phyloP scores from a whole-genome alignment of 2,113 vertebrate species.

The Butorides virescens region DNA sequence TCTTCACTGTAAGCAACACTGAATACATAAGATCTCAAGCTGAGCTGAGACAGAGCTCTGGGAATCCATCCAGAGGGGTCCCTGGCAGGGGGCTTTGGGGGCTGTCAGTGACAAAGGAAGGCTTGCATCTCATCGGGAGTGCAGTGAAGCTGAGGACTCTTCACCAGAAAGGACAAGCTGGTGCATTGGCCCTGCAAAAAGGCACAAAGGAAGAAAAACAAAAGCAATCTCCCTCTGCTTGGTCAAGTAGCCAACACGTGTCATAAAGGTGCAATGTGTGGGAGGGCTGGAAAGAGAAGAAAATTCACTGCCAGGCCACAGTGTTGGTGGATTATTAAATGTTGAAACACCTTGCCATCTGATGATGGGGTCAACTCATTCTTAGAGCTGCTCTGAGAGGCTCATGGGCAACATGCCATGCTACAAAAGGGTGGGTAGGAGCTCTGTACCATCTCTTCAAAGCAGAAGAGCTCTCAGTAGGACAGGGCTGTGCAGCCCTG shows the following conservation, averaged over 20 bases:
- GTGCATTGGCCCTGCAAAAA: neutral
- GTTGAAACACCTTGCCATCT: neutral
- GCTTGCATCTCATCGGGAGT: neutral
- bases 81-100: neutral
- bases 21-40: neutral
- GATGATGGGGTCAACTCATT: neutral
- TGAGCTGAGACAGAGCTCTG: neutral
- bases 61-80: neutral
- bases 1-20: neutral
- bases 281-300: neutral
- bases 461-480: neutral
- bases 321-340: neutral
- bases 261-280: neutral
- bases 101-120: neutral
- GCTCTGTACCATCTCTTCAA: neutral
- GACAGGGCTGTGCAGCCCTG: neutral
- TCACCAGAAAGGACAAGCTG: neutral
- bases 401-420: neutral
- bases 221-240: neutral
- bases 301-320: neutral
- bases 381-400: neutral
- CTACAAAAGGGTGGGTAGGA: neutral
- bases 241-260: neutral
- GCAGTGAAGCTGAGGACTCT: neutral
- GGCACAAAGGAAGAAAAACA: neutral